Conservation (phyloP, 1,140 invertebrate species). For the Battus philenor region DNA sequence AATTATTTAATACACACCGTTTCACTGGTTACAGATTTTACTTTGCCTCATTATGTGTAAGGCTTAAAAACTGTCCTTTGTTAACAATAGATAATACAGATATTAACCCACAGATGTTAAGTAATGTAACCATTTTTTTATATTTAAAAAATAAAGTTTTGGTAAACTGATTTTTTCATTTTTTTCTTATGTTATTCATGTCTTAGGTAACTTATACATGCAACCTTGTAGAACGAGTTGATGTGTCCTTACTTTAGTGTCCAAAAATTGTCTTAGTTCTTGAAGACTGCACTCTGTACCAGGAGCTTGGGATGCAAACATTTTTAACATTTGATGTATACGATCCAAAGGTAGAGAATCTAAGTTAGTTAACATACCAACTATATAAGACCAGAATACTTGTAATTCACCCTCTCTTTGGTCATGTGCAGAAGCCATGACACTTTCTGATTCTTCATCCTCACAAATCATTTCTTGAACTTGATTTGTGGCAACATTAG, state of each 20-base stretch:
- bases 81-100: constrained; percentile 39
- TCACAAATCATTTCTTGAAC: constrained; percentile 85
- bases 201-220: constrained; percentile 91
- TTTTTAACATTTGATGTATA: constrained; percentile 97
- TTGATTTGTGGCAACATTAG: constrained; percentile 52
- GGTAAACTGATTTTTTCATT: constrained; percentile 43
- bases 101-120: constrained; percentile 54
- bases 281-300: constrained; percentile 91
- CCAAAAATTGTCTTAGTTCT: constrained; percentile 92
- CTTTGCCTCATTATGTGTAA: constrained; percentile 26
- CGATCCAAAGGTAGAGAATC: constrained; percentile 94
- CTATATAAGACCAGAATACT: constrained; percentile 97
- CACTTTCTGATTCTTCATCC: constrained; percentile 94
- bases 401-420: constrained; percentile 95
- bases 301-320: constrained; percentile 94
- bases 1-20: constrained; percentile 41
- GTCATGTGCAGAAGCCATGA: constrained; percentile 94
- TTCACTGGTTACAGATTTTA: constrained; percentile 27
- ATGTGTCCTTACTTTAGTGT: constrained; percentile 94
- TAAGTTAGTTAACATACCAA: constrained; percentile 97
- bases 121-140: constrained; percentile 65
- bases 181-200: constrained; percentile 29
- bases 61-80: constrained; percentile 42
- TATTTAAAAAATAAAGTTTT: constrained; percentile 66
- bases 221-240: constrained; percentile 90